Evolutionary conservation across 2,888 invertebrate species (phyloP).

Genomic region (Mechanitis messenoides): DNA sequence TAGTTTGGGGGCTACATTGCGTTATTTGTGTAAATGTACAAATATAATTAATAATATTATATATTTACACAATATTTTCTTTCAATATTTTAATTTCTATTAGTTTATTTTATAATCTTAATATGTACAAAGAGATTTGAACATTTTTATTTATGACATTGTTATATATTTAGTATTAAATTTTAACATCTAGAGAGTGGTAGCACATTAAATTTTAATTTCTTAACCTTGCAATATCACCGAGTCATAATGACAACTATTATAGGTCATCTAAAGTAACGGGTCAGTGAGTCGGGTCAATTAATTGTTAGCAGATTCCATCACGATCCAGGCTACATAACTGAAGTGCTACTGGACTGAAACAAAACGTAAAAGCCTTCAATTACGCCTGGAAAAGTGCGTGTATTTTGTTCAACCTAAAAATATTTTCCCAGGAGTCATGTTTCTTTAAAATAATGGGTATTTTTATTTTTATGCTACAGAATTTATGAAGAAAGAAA

Average conservation of each 20-base stretch:
- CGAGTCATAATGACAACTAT: not conserved
- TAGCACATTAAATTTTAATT: no score
- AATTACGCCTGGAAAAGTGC: not conserved
- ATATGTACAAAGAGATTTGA: no score
- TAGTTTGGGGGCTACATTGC: no score
- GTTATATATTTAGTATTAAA: no score
- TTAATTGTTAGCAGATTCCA: constrained; percentile 4
- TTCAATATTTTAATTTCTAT: no score
- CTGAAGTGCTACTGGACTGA: not conserved
- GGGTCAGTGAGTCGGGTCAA: constrained; percentile 1
- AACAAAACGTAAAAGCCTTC: constrained; percentile 2
- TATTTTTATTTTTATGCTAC: not conserved
- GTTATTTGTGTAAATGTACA: no score
- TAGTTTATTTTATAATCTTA: no score
- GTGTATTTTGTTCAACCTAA: not conserved
- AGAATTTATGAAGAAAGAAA: constrained; percentile 8
- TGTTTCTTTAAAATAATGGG: not conserved
- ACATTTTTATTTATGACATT: no score
- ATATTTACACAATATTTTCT: no score
- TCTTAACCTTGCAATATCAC: no score
- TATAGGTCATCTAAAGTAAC: constrained; percentile 2
- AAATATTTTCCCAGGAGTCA: not conserved
- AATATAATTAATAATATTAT: no score
- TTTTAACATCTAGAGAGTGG: no score
- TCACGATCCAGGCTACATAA: constrained; percentile 2